Base-by-base conservation (phyloP, 37 sponge, comb jelly and placozoan species). In the Bolinopsis microptera region DNA sequence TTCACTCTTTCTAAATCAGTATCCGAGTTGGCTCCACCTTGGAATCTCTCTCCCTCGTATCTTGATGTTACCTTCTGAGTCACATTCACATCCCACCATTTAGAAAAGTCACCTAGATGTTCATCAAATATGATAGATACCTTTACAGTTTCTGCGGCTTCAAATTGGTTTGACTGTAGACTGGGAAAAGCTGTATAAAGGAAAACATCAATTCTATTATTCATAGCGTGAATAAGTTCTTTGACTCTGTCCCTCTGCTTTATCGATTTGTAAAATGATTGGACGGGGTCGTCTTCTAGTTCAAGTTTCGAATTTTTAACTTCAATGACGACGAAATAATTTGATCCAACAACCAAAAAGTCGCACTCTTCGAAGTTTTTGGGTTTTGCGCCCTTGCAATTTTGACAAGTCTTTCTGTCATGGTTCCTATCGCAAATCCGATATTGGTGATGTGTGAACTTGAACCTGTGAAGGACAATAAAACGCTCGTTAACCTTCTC, bases 291-390 rank as follows among this genome's bases (percentile, higher is more conserved):
- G 30, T 26, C 1, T 13, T 48, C 61, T 18, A 13, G 61, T 13
- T 48, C 61, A 48, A 13, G 61, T 13, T 48, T 48, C 74, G 30
- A 28, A 22, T 70, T 70, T 26, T 70, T 70, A 2, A 70, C 74
- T 70, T 70, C 74, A 70, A 70, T 70, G 3, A 70, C 25, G 3
- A 70, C 74, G 26, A 70, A 70, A 70, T 70, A 70, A n/a, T 26
- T 26, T 2, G 25, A 3, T 5, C 74, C 74, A n/a, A 70, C 74
- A 70, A 70, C 26, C 74, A 70, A 70, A 22, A 70, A 70, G 26
- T 70, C 74, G 74, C 28, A 70, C 21, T 70, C 74, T 26, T 70
- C 74, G 3, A 2, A 26, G 13, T 48, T 48, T 13, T 48, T 48
- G 74, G 16, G 1, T 28, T 2, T 28, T 22, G 5, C 21, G 30